Base-by-base conservation (phyloP, 1,140 invertebrate genomes). In the Sitophilus oryzae region DNA sequence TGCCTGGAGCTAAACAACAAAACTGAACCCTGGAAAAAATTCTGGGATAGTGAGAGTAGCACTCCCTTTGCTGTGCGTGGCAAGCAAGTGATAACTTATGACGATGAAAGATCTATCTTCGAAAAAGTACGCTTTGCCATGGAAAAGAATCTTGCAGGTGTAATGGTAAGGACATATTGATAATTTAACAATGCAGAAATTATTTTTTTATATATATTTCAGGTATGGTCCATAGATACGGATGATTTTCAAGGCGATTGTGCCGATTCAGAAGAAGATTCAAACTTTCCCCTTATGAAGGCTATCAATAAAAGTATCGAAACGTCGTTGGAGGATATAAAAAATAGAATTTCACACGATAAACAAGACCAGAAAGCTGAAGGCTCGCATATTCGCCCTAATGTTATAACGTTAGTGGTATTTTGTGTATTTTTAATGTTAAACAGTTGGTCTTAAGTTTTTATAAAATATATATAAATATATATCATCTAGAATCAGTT, bases 181-280 rank as follows among this genome's bases (percentile, higher is more conserved):
- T 14, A 8, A 4, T 41, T 41, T 9, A 41, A 41, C 16, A 9
- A 6, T 41, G 6, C 3, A 2, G 15, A 6, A 3, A 41, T 41
- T n/a, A n/a, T 41, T 41, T 2, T 16, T 41, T 19, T 5, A 2
- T 18, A 18, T 18, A 10, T 23, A 30, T 19, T 40, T 40, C 36
- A 55, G 52, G 43, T 89, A 2, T 91, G 88, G 88, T 85, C 86
- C 37, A 80, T 88, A 34, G 86, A 89, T 60, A 88, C 83, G 0
- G 85, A 89, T 56, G 85, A 89, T 65, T 89, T 89, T 64, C 71
- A 71, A 1, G 87, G 85, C 0, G 74, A 77, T 21, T 88, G 86
- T 61, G 60, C 72, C 35, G 64, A 62, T 0, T 73, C 77, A 18
- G 72, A 73, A 0, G 79, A 73, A 44, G 58, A 69, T 1, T 70